Percentiles rank a stretch among this genome's conserved stretches.
Conservation (phyloP, 1,140 invertebrate species). For the Littorina saxatilis region DNA sequence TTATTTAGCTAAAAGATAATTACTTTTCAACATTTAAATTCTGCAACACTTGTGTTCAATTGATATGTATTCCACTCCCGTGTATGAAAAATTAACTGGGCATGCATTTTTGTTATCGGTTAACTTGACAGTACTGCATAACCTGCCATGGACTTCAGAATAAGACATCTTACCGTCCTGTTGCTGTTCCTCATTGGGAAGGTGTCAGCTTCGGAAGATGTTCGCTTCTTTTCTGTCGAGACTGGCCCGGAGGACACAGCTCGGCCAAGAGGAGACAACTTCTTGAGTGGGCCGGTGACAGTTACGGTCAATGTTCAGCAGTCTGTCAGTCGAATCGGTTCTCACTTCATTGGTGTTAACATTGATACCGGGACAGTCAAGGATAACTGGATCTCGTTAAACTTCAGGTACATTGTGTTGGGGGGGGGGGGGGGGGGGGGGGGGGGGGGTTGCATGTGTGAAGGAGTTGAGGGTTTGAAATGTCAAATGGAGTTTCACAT, state of each 20-base stretch:
- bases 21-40: no score
- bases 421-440: not conserved
- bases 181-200: not conserved
- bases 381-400: not conserved
- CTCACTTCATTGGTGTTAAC: slow-evolving; percentile 3
- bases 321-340: not conserved
- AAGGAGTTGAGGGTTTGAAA: not conserved
- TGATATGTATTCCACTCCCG: no score
- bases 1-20: no score
- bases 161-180: not conserved
- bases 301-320: not conserved
- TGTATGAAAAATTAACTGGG: no score
- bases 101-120: no score
- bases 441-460: not conserved
- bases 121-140: no score
- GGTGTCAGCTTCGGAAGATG: not conserved
- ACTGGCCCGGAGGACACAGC: not conserved
- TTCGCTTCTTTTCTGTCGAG: not conserved
- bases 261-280: not conserved
- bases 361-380: not conserved
- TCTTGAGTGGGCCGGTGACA: not conserved
- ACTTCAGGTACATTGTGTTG: slow-evolving; percentile 1
- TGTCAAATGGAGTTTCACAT: not conserved
- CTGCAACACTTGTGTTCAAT: no score
- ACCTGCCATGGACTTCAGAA: no score